A percentile compares a stretch with the other conserved stretches of the same genome.
Evolutionary conservation across 1,140 invertebrate species (phyloP).

Genomic region (Rhyacophila brunnea): DNA sequence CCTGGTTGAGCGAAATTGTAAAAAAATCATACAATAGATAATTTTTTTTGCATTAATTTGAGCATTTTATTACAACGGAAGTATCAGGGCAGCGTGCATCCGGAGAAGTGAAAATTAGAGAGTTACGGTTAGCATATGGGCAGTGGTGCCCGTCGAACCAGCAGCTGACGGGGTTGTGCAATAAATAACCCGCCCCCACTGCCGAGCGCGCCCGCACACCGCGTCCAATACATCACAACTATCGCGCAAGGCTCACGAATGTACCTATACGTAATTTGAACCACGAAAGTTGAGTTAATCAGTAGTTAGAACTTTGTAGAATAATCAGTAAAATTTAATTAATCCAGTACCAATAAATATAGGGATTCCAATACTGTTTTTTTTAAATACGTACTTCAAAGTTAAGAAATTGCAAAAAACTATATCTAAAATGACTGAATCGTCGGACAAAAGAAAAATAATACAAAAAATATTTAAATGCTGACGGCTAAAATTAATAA

Average conservation of each 20-base stretch:
- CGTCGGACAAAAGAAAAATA: too few relatives aligned
- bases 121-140: conserved; percentile 27
- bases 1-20: too few relatives aligned
- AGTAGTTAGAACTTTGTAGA: too few relatives aligned
- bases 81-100: conserved; percentile 19
- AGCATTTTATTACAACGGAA: neutral
- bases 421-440: too few relatives aligned
- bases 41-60: neutral
- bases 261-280: neutral
- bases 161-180: conserved; percentile 23
- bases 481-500: too few relatives aligned
- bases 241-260: neutral
- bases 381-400: too few relatives aligned
- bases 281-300: neutral
- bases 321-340: too few relatives aligned
- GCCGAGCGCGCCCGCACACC: conserved; percentile 7
- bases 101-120: conserved; percentile 24
- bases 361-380: too few relatives aligned
- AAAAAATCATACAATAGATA: neutral
- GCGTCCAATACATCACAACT: conserved; percentile 31
- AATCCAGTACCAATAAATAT: too few relatives aligned
- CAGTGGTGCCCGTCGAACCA: conserved; percentile 17
- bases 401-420: too few relatives aligned
- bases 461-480: too few relatives aligned
- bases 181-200: conserved; percentile 23